A percentile compares a stretch with the other conserved stretches of the same genome.
phyloP scores from a whole-genome alignment of 2,888 invertebrate genomes.

The Yponomeuta cagnagella region DNA sequence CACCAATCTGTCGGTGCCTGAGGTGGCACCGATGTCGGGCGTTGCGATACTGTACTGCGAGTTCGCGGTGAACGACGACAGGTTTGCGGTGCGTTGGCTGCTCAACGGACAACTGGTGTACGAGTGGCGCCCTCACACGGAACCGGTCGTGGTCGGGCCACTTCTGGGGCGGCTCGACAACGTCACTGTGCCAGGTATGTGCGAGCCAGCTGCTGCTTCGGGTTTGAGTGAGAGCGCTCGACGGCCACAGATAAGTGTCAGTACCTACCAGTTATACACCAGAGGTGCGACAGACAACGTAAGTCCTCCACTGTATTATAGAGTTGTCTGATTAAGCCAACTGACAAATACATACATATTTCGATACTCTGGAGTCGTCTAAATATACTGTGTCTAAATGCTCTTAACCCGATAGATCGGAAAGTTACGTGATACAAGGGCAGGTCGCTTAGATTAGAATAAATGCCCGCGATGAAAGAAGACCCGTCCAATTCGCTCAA shows the following conservation, averaged over 20 bases:
- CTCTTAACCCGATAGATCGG: no score
- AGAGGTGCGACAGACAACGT: neutral
- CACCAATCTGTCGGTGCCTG: constrained; percentile 34
- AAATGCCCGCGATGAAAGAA: no score
- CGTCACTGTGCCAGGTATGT: constrained; percentile 28
- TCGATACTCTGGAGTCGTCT: no score
- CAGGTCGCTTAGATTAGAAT: no score
- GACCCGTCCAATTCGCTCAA: no score
- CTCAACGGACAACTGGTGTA: constrained; percentile 29
- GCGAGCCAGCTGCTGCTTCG: neutral
- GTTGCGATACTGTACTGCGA: constrained; percentile 32
- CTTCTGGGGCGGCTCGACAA: constrained; percentile 29
- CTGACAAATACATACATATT: no score
- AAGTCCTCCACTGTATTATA: neutral
- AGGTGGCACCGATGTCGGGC: constrained; percentile 27
- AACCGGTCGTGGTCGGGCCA: constrained; percentile 26
- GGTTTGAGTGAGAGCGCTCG: no score
- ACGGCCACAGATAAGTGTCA: no score
- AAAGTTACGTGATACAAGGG: no score
- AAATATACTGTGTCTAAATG: no score
- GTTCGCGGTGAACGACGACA: constrained; percentile 27
- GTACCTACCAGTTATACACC: no score
- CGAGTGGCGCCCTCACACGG: constrained; percentile 28
- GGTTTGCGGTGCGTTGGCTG: constrained; percentile 33
- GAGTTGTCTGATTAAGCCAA: neutral